Evolutionary conservation across 2,888 invertebrate species (phyloP).

Genomic region (Erannis defoliaria): DNA sequence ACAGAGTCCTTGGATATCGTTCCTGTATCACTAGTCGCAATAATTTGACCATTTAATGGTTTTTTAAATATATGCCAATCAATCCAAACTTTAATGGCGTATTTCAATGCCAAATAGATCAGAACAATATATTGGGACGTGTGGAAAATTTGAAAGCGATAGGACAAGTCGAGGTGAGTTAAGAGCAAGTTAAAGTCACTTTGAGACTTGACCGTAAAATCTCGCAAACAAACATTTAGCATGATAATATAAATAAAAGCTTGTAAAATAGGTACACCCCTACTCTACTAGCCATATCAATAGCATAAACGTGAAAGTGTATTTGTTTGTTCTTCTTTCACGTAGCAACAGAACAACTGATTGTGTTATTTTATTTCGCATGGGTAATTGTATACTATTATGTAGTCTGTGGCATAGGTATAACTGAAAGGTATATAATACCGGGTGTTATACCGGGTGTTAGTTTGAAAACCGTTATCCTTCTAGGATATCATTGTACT

Average conservation of each 20-base stretch:
- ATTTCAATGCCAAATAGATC: neutral
- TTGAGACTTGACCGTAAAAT: constrained; percentile 8
- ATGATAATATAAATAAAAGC: constrained; percentile 8
- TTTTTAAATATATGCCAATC: neutral
- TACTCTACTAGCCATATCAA: too few species aligned
- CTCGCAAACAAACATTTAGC: constrained; percentile 4
- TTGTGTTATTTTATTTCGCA: too few species aligned
- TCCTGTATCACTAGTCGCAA: neutral
- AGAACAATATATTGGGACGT: neutral
- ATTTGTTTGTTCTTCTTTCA: neutral
- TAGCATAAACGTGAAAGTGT: too few species aligned
- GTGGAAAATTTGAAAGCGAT: constrained; percentile 11
- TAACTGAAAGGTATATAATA: too few species aligned
- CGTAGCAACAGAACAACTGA: too few species aligned
- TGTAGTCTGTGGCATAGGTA: neutral
- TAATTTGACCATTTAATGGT: neutral
- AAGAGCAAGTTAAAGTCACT: constrained; percentile 9
- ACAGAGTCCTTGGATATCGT: too few species aligned
- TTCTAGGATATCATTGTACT: too few species aligned
- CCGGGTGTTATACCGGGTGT: too few species aligned
- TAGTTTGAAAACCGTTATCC: too few species aligned
- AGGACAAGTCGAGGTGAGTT: constrained; percentile 7
- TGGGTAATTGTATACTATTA: too few species aligned
- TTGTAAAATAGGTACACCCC: neutral
- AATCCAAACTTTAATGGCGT: neutral